phyloP scores from a whole-genome alignment of 2,113 vertebrate species.

The Octodon degus region DNA sequence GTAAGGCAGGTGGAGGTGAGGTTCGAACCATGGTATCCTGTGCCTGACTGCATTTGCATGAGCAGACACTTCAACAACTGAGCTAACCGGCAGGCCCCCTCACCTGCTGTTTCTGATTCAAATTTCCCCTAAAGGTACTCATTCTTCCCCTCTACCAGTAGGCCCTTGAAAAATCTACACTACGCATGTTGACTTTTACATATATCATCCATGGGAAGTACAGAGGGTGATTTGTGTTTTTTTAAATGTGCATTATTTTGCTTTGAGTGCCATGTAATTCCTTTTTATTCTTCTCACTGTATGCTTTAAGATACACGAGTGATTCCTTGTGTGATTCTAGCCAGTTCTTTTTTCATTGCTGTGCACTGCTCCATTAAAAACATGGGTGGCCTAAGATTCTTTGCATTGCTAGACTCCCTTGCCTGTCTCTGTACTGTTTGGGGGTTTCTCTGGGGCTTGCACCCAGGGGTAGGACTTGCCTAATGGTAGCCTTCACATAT shows the following conservation, averaged over 20 bases:
- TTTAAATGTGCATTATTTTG: background rate
- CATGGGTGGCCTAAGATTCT: background rate
- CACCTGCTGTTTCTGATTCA: background rate
- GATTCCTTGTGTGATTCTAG: background rate
- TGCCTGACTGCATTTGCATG: no score
- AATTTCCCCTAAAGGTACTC: background rate
- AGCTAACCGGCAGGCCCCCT: background rate
- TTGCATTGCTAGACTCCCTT: background rate
- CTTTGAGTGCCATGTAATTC: background rate
- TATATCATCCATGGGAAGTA: background rate
- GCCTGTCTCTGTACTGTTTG: background rate
- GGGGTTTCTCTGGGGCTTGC: background rate
- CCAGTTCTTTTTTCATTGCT: background rate
- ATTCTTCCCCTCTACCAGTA: background rate
- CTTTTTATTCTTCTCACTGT: background rate
- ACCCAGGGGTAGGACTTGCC: background rate
- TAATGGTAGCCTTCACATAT: background rate
- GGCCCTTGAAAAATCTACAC: background rate
- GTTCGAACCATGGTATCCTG: no score
- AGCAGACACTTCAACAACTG: no score
- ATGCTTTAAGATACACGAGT: rapidly evolving
- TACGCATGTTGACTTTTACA: background rate
- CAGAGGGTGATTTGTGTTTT: background rate
- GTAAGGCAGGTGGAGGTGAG: no score
- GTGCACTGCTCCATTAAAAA: background rate